Conservation (phyloP, 2,113 vertebrate genomes). For the Chaetodon trifascialis region DNA sequence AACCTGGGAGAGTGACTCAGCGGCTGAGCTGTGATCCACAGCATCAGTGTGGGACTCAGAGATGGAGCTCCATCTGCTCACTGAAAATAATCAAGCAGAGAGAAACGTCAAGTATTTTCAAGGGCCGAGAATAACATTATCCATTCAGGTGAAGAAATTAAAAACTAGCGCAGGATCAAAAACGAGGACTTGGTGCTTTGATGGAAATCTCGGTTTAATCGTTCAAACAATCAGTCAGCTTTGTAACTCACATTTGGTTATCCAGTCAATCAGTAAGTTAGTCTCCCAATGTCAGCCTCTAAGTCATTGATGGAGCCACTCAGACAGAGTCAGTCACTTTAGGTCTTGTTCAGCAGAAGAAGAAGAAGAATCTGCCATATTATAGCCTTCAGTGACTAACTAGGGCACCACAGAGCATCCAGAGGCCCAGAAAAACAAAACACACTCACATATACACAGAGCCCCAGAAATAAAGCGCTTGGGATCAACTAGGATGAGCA, state of each 20-base stretch:
- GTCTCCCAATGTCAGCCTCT: constrained; percentile 14
- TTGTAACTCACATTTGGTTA: background rate
- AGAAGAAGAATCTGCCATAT: constrained; percentile 9
- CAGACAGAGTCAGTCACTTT: constrained; percentile 20
- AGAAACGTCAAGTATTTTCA: constrained; percentile 47
- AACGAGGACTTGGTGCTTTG: background rate
- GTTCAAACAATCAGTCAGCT: background rate
- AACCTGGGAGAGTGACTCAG: constrained; percentile 74
- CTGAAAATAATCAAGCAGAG: constrained; percentile 57
- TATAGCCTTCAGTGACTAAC: constrained; percentile 51
- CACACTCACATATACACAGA: constrained; percentile 22
- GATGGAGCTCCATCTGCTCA: constrained; percentile 73
- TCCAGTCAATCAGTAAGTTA: background rate
- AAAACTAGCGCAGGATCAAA: background rate
- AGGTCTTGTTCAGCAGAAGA: constrained; percentile 15
- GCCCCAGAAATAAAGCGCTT: constrained; percentile 50
- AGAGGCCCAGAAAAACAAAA: constrained; percentile 25
- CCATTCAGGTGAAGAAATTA: constrained; percentile 32
- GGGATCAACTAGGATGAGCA: constrained; percentile 60
- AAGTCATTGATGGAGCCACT: background rate
- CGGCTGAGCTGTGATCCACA: constrained; percentile 67
- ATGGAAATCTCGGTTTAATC: constrained; percentile 22
- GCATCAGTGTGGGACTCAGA: constrained; percentile 69
- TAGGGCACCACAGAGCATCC: constrained; percentile 50
- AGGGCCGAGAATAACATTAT: constrained; percentile 19